Evolutionary conservation across 2,888 invertebrate genomes (phyloP).

Genomic region (Amphimallon solstitiale): DNA sequence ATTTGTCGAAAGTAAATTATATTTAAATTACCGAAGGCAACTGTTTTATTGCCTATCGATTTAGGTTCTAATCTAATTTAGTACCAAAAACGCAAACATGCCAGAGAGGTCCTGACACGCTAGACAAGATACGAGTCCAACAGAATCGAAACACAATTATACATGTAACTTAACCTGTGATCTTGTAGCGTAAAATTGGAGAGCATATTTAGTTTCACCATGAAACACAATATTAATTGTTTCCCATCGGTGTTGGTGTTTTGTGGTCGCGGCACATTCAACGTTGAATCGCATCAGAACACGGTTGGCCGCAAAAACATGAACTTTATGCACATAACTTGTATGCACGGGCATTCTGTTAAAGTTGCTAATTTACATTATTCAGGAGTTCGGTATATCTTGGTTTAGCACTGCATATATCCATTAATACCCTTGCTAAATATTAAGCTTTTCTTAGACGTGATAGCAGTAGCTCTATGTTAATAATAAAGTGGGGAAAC

Average conservation of each 20-base stretch:
- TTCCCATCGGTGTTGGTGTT: not conserved
- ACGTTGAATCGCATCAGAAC: slow-evolving; percentile 8
- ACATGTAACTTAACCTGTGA: slow-evolving; percentile 14
- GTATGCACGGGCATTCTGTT: slow-evolving; percentile 4
- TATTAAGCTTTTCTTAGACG: slow-evolving; percentile 32
- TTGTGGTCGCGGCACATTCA: not conserved
- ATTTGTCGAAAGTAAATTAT: slow-evolving; percentile 8
- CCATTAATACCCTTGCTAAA: slow-evolving; percentile 24
- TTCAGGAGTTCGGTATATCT: slow-evolving; percentile 12
- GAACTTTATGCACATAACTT: slow-evolving; percentile 25
- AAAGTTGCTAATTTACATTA: slow-evolving; percentile 27
- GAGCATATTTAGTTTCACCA: slow-evolving; percentile 1
- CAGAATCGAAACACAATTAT: slow-evolving; percentile 12
- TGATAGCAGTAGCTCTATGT: not conserved
- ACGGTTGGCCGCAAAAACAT: slow-evolving; percentile 26
- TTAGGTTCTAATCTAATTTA: not conserved
- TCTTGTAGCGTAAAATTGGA: slow-evolving; percentile 15
- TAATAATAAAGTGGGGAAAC: slow-evolving; percentile 6
- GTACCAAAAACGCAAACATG: not conserved
- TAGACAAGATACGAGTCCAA: not conserved
- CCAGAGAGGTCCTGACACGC: not conserved
- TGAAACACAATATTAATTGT: slow-evolving; percentile 15
- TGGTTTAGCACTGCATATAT: not conserved
- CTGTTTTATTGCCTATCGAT: not conserved
- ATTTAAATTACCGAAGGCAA: slow-evolving; percentile 2